Evolutionary conservation across 1,140 invertebrate species (phyloP).

Genomic region (Notospermus geniculatus): DNA sequence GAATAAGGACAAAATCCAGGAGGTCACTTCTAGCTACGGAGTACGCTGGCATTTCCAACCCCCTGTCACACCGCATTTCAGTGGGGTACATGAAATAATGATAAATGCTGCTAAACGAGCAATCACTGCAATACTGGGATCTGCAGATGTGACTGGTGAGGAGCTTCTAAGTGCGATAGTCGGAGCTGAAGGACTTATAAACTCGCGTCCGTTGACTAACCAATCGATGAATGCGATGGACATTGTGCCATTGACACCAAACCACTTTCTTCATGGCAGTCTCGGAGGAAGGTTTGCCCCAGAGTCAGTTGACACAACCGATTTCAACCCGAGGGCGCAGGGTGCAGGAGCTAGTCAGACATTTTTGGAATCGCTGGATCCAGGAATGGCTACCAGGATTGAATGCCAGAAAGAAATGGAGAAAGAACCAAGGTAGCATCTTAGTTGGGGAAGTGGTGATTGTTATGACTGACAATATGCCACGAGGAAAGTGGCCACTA

Average conservation of each 20-base stretch:
- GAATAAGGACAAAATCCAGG: not conserved
- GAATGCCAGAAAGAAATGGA: slow-evolving; percentile 9
- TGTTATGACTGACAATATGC: not conserved
- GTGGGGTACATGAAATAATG: slow-evolving; percentile 16
- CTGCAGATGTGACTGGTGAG: slow-evolving; percentile 9
- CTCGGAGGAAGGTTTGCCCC: slow-evolving; percentile 10
- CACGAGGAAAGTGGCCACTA: not conserved
- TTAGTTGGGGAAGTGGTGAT: not conserved
- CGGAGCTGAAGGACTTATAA: slow-evolving; percentile 29
- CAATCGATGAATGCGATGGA: slow-evolving; percentile 35
- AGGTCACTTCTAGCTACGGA: not conserved
- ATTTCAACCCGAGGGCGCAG: slow-evolving; percentile 10
- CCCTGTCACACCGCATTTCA: slow-evolving; percentile 17
- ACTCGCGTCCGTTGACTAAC: slow-evolving; percentile 31
- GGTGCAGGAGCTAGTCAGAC: slow-evolving; percentile 10
- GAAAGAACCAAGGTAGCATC: not conserved
- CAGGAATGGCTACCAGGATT: slow-evolving; percentile 12
- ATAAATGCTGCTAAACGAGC: slow-evolving; percentile 17
- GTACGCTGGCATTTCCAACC: slow-evolving; percentile 10
- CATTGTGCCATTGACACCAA: slow-evolving; percentile 30
- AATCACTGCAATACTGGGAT: slow-evolving; percentile 5
- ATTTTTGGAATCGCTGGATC: slow-evolving; percentile 21
- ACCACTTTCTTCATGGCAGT: slow-evolving; percentile 31
- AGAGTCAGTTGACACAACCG: too few species aligned
- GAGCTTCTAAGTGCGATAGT: slow-evolving; percentile 22